Percentiles rank a stretch among this genome's conserved stretches.
Conservation (phyloP, 2,888 invertebrate species). For the Cenopis cana region DNA sequence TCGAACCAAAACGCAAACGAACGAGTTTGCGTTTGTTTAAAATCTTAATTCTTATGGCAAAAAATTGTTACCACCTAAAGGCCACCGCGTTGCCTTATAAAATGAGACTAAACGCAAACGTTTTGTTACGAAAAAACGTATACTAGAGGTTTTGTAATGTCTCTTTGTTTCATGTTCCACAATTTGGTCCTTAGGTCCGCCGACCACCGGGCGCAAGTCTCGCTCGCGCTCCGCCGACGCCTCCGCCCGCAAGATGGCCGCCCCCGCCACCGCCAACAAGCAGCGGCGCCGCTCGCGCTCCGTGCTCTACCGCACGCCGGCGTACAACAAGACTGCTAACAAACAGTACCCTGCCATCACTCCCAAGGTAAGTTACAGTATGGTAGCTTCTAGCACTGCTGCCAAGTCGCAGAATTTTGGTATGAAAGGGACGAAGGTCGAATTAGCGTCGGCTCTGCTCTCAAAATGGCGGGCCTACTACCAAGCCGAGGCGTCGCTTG, state of each 20-base stretch:
- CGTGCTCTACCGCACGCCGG: slow-evolving; percentile 72
- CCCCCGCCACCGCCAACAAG: slow-evolving; percentile 46
- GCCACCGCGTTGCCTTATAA: too few species aligned
- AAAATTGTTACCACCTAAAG: too few species aligned
- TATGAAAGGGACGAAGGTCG: too few species aligned
- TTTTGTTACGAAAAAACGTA: too few species aligned
- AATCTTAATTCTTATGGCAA: too few species aligned
- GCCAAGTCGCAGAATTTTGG: too few species aligned
- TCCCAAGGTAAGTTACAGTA: slow-evolving; percentile 66
- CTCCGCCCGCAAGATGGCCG: slow-evolving; percentile 55
- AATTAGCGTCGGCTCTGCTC: slow-evolving; percentile 57
- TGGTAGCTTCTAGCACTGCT: too few species aligned
- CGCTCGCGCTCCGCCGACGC: slow-evolving; percentile 69
- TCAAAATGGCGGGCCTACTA: slow-evolving; percentile 52
- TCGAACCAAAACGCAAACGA: too few species aligned
- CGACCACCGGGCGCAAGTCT: slow-evolving; percentile 52
- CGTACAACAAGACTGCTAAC: slow-evolving; percentile 66
- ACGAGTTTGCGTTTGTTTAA: too few species aligned
- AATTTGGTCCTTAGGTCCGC: slow-evolving; percentile 51
- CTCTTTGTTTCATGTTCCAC: too few species aligned
- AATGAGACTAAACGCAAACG: too few species aligned
- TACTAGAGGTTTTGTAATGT: too few species aligned
- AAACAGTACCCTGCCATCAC: slow-evolving; percentile 72
- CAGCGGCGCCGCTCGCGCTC: slow-evolving; percentile 65
- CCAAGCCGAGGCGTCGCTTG: slow-evolving; percentile 59